Evolutionary conservation across 1,140 invertebrate genomes (phyloP), one percentile per base, ranked within the genome.

Genomic region (Luehdorfia chinensis): DNA sequence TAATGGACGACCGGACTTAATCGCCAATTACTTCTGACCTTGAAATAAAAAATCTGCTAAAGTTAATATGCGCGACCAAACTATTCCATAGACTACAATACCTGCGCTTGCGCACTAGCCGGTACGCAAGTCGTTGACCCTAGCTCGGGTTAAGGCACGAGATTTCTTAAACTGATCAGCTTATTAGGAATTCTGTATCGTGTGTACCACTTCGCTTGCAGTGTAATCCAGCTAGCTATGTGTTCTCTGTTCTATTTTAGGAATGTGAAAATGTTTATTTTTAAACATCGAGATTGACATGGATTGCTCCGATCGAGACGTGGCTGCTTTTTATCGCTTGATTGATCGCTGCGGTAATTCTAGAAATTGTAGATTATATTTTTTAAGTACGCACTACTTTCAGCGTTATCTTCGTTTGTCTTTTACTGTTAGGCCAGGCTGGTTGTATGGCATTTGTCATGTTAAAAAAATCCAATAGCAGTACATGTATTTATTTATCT

Each of bases 161-260:
- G 67, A 76, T 80, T 75, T 75, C 75, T 75, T 80, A 76, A 76
- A 80, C 64, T 70, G 70, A 78, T 81, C 73, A 64, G 62, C 75
- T 69, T 83, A 79, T 79, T 83, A 79, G 66, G 64, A 72, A 76
- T 74, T 73, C 68, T 64, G 62, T 71, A 73, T 68, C 61, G 69
- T 70, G 66, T 63, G 49, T 49, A 51, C 39, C 41, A 32, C 58
- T 56, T 49, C 32, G 30, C 41, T 50, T 43, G 44, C 32, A 47
- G 33, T 32, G 45, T 59, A 50, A 55, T 52, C 47, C 50, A 46
- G 41, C 53, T 57, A n/a, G n/a, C 25, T 2, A 2, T 4, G 50
- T 48, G 60, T 55, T 36, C 23, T 32, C 47, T 16, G 19, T 7
- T 32, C 54, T 58, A 60, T 63, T 63, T 66, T 55, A 47, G 47